A percentile compares a stretch with the other conserved stretches of the same genome.
Evolutionary conservation across 2,113 vertebrate species (phyloP).

Genomic region (Diglossa brunneiventris): DNA sequence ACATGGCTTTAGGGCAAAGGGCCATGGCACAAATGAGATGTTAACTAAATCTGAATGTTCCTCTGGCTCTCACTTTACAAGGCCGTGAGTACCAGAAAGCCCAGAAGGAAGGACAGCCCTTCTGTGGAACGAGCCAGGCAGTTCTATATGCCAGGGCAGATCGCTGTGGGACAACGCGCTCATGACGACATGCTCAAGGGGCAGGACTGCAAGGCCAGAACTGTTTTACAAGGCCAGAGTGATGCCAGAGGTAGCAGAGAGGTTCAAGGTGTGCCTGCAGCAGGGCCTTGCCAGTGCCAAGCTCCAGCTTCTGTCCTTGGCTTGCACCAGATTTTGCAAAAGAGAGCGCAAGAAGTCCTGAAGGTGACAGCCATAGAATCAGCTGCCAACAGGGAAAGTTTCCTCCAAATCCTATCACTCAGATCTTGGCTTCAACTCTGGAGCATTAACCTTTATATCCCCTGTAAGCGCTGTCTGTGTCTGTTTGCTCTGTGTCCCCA

Average conservation of each 20-base stretch:
- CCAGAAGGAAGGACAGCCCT: background rate
- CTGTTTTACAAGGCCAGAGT: background rate
- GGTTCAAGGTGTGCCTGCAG: background rate
- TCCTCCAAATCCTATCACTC: background rate
- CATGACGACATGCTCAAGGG: background rate
- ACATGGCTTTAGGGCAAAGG: background rate
- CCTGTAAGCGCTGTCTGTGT: background rate
- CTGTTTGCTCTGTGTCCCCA: background rate
- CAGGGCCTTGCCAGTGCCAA: rapidly evolving
- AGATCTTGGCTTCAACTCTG: background rate
- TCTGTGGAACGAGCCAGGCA: background rate
- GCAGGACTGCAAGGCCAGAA: background rate
- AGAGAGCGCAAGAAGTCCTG: background rate
- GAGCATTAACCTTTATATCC: background rate
- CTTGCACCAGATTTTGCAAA: background rate
- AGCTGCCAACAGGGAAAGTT: background rate
- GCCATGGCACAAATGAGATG: background rate
- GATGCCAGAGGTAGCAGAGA: background rate
- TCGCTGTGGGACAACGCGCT: rapidly evolving
- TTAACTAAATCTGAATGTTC: background rate
- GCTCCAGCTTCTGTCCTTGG: background rate
- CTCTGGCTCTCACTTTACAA: background rate
- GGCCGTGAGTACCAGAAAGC: background rate
- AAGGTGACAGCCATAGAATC: background rate
- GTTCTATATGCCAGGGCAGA: background rate